phyloP scores from a whole-genome alignment of 2,888 invertebrate genomes.

The Lissonota sp. region DNA sequence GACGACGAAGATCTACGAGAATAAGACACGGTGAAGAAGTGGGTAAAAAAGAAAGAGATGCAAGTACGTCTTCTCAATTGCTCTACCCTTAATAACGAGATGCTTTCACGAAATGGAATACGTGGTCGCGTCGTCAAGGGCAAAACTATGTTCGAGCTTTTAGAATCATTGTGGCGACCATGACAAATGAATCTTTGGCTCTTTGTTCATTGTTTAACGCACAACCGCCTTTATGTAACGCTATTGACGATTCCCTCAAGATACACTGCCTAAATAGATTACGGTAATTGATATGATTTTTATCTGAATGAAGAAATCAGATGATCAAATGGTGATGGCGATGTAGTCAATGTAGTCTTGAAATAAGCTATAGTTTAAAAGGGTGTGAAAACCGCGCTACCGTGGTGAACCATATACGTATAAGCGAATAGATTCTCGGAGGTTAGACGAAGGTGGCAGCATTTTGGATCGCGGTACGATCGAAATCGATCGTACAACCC shows the following conservation, averaged over 20 bases:
- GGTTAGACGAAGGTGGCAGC: slow-evolving; percentile 35
- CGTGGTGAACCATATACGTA: slow-evolving; percentile 9
- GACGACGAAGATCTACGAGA: not conserved
- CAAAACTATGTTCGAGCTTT: not conserved
- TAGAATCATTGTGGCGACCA: slow-evolving; percentile 15
- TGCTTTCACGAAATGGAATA: slow-evolving; percentile 37
- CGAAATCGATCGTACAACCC: slow-evolving; percentile 66
- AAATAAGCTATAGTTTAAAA: not conserved
- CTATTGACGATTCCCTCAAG: not conserved
- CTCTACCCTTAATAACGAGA: slow-evolving; percentile 54
- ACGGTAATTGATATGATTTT: no score
- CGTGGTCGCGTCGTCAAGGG: slow-evolving; percentile 15
- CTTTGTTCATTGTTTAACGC: not conserved
- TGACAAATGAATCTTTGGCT: slow-evolving; percentile 50
- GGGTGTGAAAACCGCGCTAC: slow-evolving; percentile 40
- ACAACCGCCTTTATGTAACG: not conserved
- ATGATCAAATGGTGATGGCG: no score
- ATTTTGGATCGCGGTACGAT: slow-evolving; percentile 39
- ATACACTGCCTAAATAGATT: no score
- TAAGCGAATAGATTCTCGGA: slow-evolving; percentile 22
- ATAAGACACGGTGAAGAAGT: not conserved
- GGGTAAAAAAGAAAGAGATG: slow-evolving; percentile 9
- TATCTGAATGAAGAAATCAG: no score
- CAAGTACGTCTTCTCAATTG: slow-evolving; percentile 16
- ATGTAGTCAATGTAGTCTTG: not conserved